Evolutionary conservation across 2,797 vertebrate genomes (phyloP).

Genomic region (Synaphobranchus kaupii): DNA sequence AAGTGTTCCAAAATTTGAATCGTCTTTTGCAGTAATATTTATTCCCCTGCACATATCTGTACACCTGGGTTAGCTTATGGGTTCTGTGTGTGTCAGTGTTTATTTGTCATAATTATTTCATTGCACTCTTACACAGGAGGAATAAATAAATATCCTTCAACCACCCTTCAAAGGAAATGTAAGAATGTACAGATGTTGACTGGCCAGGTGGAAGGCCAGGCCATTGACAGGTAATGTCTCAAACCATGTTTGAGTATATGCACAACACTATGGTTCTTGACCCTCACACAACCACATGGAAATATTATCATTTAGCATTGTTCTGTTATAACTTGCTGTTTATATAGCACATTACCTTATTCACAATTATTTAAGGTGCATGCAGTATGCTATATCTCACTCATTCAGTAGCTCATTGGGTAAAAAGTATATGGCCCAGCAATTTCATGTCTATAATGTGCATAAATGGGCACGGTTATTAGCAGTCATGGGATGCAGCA

Average conservation of each 20-base stretch:
- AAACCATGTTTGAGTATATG: neutral
- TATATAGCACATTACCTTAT: neutral
- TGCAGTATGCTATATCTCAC: neutral
- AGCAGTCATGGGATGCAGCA: neutral
- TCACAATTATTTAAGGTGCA: neutral
- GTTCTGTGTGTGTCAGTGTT: neutral
- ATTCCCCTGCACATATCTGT: neutral
- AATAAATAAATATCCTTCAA: slow-evolving; percentile 72
- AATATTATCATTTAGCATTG: neutral
- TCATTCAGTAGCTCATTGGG: neutral
- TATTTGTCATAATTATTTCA: neutral
- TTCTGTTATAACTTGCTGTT: neutral
- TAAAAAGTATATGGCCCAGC: neutral
- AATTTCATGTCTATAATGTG: neutral
- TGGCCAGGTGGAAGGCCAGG: neutral
- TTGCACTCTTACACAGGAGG: slow-evolving; percentile 61
- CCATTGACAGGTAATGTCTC: slow-evolving; percentile 40
- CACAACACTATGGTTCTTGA: neutral
- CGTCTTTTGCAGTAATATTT: neutral
- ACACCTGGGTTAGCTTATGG: neutral
- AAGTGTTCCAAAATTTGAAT: neutral
- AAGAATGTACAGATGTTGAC: slow-evolving; percentile 41
- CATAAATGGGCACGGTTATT: neutral
- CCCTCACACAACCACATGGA: neutral
- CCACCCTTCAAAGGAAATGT: slow-evolving; percentile 65